Base-by-base conservation (phyloP, 2,797 vertebrate genomes). In the Australoheros facetus region DNA sequence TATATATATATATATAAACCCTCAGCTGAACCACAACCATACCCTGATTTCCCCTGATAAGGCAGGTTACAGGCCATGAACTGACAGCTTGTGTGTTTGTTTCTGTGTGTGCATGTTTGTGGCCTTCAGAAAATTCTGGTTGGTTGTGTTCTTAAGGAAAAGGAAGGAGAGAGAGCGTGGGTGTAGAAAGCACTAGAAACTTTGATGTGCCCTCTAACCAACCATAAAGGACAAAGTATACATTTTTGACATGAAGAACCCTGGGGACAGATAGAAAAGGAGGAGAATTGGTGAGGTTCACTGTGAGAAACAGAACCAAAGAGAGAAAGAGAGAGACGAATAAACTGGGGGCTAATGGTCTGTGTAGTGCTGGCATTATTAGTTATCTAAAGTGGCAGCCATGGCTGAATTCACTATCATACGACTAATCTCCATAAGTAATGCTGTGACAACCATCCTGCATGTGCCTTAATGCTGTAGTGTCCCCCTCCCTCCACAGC, bases 1-100 rank as follows among this genome's bases (percentile, higher is more conserved):
- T 34, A 8, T 37, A 37, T 37, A 37, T 37, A 75, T n/a, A 64
- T 45, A 73, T 75, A 84, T 56, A 86, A 78, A 84, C 84, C 75
- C 77, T 85, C 72, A 87, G 86, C 77, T 87, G 59, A 75, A 88
- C 71, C 75, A 78, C 58, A 80, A 53, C 73, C 81, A 84, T 66
- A n/a, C 17, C 51, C 75, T 90, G 89, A 92, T 94, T 91, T 92
- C 86, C 91, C 91, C 85, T 80, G 92, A 90, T 88, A 71, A 84
- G 55, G 73, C 62, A 81, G 88, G 87, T 88, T 89, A 86, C 56
- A 80, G 81, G 87, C 72, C 79, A 79, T 74, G 55, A 30, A 66
- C 62, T 60, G 66, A 53, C 13, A 12, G 78, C 30, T 34, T 71
- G 77, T 84, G 62, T 76, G 73, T 86, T 59, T 57, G 55, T 56